Evolutionary conservation across 2,797 vertebrate species (phyloP), one percentile per base, ranked within the genome.

Genomic region (Poeciliopsis turneri): DNA sequence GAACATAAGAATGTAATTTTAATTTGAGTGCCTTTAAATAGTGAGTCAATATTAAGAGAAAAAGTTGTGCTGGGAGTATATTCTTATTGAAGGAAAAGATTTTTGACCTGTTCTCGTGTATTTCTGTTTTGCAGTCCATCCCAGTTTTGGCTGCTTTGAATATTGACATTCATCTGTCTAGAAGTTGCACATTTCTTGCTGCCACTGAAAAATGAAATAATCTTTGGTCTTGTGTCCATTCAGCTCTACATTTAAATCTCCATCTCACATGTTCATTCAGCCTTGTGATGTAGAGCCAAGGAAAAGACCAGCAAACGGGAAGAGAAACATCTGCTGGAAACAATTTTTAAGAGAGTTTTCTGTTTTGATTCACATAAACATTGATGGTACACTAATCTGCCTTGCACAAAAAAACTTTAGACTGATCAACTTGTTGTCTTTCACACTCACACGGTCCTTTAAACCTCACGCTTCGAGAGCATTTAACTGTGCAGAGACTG

Each of bases 191-290:
- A 75, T 86, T 78, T 71, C 66, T 78, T 23, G 13, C 80, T 77
- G 83, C 89, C 87, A 85, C 88, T 88, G 59, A 81, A 86, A 84
- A 88, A 84, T 73, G 86, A 89, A 61, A 88, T 83, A 83, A 79
- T 64, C 74, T 73, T 71, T 55, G 16, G 79, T 45, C 79, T 72
- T 57, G 49, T 66, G 74, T 61, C 72, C 68, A 73, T 72, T 49
- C 78, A 61, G 12, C 57, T 20, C 39, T 77, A 64, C 78, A 74
- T 73, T 75, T 64, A 64, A 73, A 68, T 64, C 78, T 75, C 15
- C 66, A 8, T 46, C 72, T 74, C 69, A 75, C 68, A 61, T 77
- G 77, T 59, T 82, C 70, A 30, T 73, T 43, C 10, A 75, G 36
- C 47, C 86, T 85, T 84, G 79, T 0, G 12, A 74, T 51, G 74